Conservation (phyloP, 2,797 vertebrate genomes). For the Ceyx erithaca region DNA sequence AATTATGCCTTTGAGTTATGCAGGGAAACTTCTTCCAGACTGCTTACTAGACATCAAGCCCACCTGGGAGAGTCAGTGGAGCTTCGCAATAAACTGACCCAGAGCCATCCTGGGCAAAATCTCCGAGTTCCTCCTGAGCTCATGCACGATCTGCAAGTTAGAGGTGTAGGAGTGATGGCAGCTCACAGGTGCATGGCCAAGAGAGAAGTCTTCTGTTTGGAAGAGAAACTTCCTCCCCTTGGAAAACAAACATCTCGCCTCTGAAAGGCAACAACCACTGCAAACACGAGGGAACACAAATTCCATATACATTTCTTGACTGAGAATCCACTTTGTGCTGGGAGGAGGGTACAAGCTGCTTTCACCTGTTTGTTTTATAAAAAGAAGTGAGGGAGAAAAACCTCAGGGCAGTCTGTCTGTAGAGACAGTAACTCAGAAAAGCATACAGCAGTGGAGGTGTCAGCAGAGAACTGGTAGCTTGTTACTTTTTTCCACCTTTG, state of each 20-base stretch:
- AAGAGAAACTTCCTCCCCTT: neutral
- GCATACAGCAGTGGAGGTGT: neutral
- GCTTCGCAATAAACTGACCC: neutral
- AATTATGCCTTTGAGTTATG: neutral
- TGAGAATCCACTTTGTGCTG: neutral
- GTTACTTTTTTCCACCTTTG: neutral
- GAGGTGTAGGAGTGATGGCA: neutral
- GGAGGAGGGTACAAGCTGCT: neutral
- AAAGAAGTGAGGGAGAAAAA: neutral
- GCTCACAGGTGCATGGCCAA: neutral
- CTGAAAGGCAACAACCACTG: slow-evolving; percentile 14
- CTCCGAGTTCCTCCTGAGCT: neutral
- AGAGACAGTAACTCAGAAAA: neutral
- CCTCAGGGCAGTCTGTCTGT: neutral
- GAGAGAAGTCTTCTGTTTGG: neutral
- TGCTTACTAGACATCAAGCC: neutral
- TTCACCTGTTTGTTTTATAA: neutral
- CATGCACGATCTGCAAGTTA: neutral
- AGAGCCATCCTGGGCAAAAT: neutral
- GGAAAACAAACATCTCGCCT: slow-evolving; percentile 41
- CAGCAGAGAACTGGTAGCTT: neutral
- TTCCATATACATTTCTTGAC: neutral
- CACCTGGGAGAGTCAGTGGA: neutral
- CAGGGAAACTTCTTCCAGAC: neutral
- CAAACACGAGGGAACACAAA: neutral